Evolutionary conservation across 1,140 invertebrate species (phyloP).

Genomic region (Drosophila orena): DNA sequence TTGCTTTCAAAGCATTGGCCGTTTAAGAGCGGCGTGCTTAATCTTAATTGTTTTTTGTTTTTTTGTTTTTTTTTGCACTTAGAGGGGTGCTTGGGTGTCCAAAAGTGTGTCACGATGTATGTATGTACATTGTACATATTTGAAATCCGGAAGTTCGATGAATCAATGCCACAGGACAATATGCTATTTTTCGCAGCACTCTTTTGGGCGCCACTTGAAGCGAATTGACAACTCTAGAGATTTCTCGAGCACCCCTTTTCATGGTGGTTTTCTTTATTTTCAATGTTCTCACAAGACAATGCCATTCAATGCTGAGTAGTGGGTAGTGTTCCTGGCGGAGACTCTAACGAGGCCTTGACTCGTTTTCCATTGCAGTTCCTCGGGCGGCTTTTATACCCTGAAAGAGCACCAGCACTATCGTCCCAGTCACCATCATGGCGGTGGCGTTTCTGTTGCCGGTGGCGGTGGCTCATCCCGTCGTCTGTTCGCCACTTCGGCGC

Average conservation of each 20-base stretch:
- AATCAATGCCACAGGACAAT: not conserved
- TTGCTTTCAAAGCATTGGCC: no score
- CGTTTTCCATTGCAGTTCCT: conserved; percentile 65
- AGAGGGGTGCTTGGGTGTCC: not conserved
- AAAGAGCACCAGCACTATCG: conserved; percentile 77
- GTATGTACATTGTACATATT: no score
- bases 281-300: not conserved
- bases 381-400: conserved; percentile 78
- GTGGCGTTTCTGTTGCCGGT: conserved; percentile 16
- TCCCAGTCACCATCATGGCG: conserved; percentile 48
- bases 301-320: not conserved
- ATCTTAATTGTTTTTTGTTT: no score
- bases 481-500: conserved; percentile 75
- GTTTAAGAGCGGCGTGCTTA: no score
- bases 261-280: not conserved
- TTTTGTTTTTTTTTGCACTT: no score
- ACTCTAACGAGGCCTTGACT: not conserved
- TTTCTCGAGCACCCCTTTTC: not conserved
- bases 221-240: not conserved
- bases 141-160: not conserved
- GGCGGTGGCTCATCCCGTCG: conserved; percentile 60
- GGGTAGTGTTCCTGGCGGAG: not conserved
- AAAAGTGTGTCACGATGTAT: not conserved
- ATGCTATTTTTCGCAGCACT: not conserved
- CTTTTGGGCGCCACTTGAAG: not conserved